Evolutionary conservation across 2,113 vertebrate species (phyloP).

Genomic region (Serilophus lunatus): DNA sequence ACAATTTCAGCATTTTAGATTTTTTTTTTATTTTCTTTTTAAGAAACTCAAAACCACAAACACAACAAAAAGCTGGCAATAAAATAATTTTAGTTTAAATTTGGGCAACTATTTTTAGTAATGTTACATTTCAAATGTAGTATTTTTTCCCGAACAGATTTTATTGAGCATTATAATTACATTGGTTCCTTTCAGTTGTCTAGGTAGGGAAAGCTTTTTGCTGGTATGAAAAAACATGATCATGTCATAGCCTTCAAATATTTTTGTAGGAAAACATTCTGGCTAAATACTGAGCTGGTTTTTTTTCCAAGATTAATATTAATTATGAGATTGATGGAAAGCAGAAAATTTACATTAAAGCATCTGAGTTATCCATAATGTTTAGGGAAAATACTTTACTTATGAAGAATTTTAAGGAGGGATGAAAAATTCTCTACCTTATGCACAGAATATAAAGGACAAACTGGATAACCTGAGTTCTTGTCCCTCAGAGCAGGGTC

Average conservation of each 20-base stretch:
- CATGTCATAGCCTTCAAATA: background rate
- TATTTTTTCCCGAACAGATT: background rate
- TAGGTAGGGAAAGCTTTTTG: background rate
- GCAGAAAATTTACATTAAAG: background rate
- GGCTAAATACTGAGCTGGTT: background rate
- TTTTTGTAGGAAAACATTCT: background rate
- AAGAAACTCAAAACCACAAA: background rate
- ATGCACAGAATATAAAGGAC: background rate
- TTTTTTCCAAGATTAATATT: background rate
- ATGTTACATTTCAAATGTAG: background rate
- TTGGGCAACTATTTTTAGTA: background rate
- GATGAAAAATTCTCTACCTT: background rate
- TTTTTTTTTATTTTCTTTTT: background rate
- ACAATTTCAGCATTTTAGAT: background rate
- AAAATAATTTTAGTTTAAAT: background rate
- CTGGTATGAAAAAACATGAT: background rate
- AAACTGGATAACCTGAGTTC: background rate
- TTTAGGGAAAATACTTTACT: background rate
- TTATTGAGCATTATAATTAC: background rate
- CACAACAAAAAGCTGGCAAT: background rate
- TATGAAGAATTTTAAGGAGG: background rate
- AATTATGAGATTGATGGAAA: background rate
- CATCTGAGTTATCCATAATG: background rate
- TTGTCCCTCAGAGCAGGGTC: background rate
- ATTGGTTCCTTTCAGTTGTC: background rate